Percentiles rank a stretch among this genome's conserved stretches.
Conservation (phyloP, 1,140 invertebrate genomes). For the Papilio glaucus region DNA sequence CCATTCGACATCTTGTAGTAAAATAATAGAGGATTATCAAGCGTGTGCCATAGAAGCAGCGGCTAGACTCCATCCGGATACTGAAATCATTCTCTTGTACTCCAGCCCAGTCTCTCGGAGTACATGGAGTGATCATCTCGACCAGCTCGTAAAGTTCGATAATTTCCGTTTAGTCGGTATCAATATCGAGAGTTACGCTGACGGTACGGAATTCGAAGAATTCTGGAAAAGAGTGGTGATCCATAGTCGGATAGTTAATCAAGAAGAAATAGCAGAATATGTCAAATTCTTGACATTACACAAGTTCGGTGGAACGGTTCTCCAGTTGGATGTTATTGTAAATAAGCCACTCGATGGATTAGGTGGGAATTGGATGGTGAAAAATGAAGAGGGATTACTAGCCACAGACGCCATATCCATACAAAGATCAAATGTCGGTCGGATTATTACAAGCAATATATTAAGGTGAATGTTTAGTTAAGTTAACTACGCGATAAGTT, state of each 20-base stretch:
- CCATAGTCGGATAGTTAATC: background rate
- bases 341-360: background rate
- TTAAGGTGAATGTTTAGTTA: constrained; percentile 29
- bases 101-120: constrained; percentile 2
- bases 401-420: constrained; percentile 23
- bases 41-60: constrained; percentile 29
- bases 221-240: constrained; percentile 16
- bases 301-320: constrained; percentile 22
- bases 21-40: background rate
- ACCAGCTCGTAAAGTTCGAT: constrained; percentile 4
- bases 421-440: background rate
- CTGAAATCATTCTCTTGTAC: background rate
- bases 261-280: constrained; percentile 5
- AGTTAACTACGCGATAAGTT: too few species aligned
- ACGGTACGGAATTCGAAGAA: constrained; percentile 27
- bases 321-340: constrained; percentile 12
- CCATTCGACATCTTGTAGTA: constrained; percentile 20
- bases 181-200: constrained; percentile 15
- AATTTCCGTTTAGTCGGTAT: constrained; percentile 23
- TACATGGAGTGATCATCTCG: constrained; percentile 13
- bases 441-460: constrained; percentile 10
- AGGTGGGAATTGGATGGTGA: constrained; percentile 20
- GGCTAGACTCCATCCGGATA: background rate
- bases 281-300: constrained; percentile 28
- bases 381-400: background rate